Conservation (phyloP, 2,888 invertebrate species). For the Callyntrura guangdongensis region DNA sequence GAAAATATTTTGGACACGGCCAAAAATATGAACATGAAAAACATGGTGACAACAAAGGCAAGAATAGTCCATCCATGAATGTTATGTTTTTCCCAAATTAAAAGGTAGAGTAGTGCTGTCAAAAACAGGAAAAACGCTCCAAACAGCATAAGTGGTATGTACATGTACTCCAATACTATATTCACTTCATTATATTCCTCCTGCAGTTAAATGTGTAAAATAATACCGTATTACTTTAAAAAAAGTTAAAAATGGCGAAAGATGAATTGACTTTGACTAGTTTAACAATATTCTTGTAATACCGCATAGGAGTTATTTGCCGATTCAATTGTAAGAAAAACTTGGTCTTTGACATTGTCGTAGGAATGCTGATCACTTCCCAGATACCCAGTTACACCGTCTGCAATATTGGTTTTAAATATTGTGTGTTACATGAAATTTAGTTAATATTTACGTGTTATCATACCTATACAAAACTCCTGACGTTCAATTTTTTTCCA, state of each 20-base stretch:
- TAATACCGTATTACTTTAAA: no score
- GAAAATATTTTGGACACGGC: slow-evolving; percentile 56
- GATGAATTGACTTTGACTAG: neutral
- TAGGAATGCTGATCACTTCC: slow-evolving; percentile 10
- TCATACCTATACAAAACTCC: slow-evolving; percentile 74
- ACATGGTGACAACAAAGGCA: slow-evolving; percentile 70
- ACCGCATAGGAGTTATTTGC: neutral
- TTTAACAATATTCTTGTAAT: neutral
- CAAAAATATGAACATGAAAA: slow-evolving; percentile 73
- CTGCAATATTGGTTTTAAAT: neutral
- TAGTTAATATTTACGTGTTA: neutral
- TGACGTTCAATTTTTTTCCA: slow-evolving; percentile 15
- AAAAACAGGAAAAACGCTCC: slow-evolving; percentile 60
- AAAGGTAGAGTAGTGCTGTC: slow-evolving; percentile 64
- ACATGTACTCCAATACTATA: neutral
- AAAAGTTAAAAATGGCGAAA: neutral
- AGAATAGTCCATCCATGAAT: slow-evolving; percentile 78
- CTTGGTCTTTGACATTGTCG: slow-evolving; percentile 35
- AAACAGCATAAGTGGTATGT: slow-evolving; percentile 24
- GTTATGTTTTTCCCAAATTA: slow-evolving; percentile 78
- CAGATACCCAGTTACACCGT: slow-evolving; percentile 55
- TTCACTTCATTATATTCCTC: neutral
- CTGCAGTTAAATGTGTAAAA: no score
- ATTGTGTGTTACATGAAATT: neutral
- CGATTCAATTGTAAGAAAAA: neutral